phyloP scores from a whole-genome alignment of 2,113 vertebrate species.

The Peromyscus polionotus region DNA sequence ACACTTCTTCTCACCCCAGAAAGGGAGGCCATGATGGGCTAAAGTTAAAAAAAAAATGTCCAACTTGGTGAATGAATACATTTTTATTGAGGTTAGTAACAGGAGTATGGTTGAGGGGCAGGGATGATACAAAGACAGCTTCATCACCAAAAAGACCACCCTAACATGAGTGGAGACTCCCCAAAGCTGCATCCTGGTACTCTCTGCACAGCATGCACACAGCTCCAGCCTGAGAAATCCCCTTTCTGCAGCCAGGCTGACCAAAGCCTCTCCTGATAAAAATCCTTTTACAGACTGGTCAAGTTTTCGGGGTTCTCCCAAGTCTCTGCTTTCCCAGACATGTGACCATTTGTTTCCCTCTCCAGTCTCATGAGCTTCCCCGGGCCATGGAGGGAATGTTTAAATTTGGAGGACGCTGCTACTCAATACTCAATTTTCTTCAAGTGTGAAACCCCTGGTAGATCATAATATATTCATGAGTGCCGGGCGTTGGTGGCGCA shows the following conservation, averaged over 20 bases:
- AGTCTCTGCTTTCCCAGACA: neutral
- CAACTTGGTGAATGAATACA: neutral
- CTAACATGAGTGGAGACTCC: neutral
- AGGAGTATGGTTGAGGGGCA: neutral
- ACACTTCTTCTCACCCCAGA: neutral
- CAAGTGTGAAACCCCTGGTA: neutral
- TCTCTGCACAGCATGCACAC: too few relatives aligned
- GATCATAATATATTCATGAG: too few relatives aligned
- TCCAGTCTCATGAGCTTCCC: neutral
- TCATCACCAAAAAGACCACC: neutral
- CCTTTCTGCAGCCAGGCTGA: too few relatives aligned
- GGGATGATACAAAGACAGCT: neutral
- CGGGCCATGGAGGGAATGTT: neutral
- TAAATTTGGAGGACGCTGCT: neutral
- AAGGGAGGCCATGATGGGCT: neutral
- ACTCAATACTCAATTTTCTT: neutral
- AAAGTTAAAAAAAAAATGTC: neutral
- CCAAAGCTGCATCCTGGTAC: neutral
- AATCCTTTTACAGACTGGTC: neutral
- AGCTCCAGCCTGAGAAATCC: neutral
- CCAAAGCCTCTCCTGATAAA: neutral
- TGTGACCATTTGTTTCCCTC: neutral
- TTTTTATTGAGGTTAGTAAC: neutral
- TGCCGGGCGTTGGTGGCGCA: too few relatives aligned
- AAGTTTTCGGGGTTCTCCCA: neutral